Evolutionary conservation across 92 coral and sea anemone species (phyloP), one percentile per base, ranked within the genome.

Genomic region (Ricordea florida): DNA sequence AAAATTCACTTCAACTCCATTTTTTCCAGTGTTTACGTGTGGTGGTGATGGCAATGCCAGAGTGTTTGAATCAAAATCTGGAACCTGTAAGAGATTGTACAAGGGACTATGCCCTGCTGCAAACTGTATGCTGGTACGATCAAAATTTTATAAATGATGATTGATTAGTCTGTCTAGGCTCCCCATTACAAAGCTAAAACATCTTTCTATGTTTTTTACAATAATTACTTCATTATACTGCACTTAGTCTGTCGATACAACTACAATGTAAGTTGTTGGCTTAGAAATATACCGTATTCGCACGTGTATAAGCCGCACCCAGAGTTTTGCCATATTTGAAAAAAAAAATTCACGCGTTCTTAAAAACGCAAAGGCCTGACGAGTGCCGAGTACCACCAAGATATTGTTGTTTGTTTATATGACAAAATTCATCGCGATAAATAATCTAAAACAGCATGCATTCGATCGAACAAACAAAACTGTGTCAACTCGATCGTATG

Each of bases 51-150:
- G 51, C 1, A 51, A 64, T 14, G 71, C 65, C 16, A 92, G 79
- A 56, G 97, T 79, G 24, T 94, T 33, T 65, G 93, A 94, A 60
- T 85, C 94, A 46, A 94, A 94, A 55, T 80, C 94, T 69, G 98
- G 94, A 15, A 67, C 70, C 30, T 78, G 89, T 58, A 94, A 91
- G 62, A 83, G 98, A 59, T 48, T 80, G 20, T 94, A 53, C 66
- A 69, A 64, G 43, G 97, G 93, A 15, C 97, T 88, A 38, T 27
- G 52, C 0, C 58, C 70, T 57, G 72, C 92, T 14, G 65, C 92
- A 7, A 74, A 81, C 46, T 74, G 93, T 46, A 48, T 94, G 37
- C 43, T 84, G 87, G 98, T 94, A 63, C 62, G 98, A 76, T 22
- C 29, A 18, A 32, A 32, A 6, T 2, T 4, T 22, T 3, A 4